These are phyloP conservation scores for Phymorhynchus buccinoides DNA, from an alignment of 1,140 invertebrate genomes.

Conservation along the genomic window DNA sequence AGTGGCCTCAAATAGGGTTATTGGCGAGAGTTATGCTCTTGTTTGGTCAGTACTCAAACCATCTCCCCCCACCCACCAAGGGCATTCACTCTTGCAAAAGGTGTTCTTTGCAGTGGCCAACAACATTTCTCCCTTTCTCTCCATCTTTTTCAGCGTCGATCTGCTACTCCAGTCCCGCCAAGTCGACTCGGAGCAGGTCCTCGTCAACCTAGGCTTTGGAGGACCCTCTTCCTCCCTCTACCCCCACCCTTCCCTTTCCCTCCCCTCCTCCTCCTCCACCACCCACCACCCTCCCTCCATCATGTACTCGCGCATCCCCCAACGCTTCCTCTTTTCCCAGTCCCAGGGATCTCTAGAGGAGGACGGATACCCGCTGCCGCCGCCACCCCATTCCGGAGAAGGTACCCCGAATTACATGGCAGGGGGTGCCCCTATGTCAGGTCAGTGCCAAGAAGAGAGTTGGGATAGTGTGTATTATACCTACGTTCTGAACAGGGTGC, in stretches of 20 bases:
- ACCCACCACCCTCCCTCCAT: neutral
- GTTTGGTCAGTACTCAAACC: no score
- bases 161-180: conserved; percentile 51
- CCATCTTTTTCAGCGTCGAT: conserved; percentile 47
- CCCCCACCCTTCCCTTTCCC: no score
- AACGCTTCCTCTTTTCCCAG: conserved; percentile 46
- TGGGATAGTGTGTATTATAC: conserved; percentile 31
- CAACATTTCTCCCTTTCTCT: no score
- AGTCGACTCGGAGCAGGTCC: conserved; percentile 52
- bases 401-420: neutral
- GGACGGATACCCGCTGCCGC: conserved; percentile 31
- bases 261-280: neutral
- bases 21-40: no score
- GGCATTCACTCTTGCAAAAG: no score
- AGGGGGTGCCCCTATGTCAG: conserved; percentile 9
- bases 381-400: no score
- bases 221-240: neutral
- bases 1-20: no score
- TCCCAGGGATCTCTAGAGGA: conserved; percentile 28
- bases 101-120: no score
- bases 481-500: conserved; percentile 36
- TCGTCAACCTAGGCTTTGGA: conserved; percentile 54
- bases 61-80: no score
- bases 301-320: conserved; percentile 46
- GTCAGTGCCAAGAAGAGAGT: neutral